phyloP scores from a whole-genome alignment of 2,888 invertebrate genomes.

The Tyria jacobaeae region DNA sequence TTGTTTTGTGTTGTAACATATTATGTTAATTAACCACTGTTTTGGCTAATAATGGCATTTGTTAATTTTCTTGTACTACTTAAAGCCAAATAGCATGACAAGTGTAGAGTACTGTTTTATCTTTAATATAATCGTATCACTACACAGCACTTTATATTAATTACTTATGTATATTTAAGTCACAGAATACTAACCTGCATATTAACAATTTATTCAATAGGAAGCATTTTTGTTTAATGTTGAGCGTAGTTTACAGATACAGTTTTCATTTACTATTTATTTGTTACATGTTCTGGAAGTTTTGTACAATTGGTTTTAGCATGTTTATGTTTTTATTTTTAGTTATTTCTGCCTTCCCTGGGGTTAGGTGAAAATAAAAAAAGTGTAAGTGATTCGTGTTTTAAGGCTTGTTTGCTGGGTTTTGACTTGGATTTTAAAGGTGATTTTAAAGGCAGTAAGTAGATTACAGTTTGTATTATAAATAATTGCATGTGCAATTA shows the following conservation, averaged over 20 bases:
- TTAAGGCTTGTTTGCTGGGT: slow-evolving; percentile 73
- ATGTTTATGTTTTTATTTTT: slow-evolving; percentile 76
- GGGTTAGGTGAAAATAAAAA: slow-evolving; percentile 77
- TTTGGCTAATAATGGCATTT: slow-evolving; percentile 30
- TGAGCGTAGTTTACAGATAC: slow-evolving; percentile 28
- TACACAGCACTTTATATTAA: slow-evolving; percentile 38
- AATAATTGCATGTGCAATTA: slow-evolving; percentile 51
- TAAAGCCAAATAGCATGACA: slow-evolving; percentile 61
- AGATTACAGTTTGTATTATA: slow-evolving; percentile 45
- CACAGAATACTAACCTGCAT: slow-evolving; percentile 32
- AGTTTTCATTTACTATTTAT: slow-evolving; percentile 23
- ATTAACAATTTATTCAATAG: slow-evolving; percentile 15
- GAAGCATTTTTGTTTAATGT: slow-evolving; percentile 31
- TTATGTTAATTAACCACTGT: slow-evolving; percentile 18
- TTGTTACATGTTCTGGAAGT: slow-evolving; percentile 31
- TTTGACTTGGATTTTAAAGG: slow-evolving; percentile 58
- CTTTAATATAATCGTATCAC: slow-evolving; percentile 37
- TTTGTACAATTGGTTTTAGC: slow-evolving; percentile 62
- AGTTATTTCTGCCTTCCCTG: slow-evolving; percentile 80
- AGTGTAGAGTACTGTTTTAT: slow-evolving; percentile 60
- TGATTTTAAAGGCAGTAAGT: slow-evolving; percentile 56
- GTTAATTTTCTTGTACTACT: slow-evolving; percentile 63
- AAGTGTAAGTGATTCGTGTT: slow-evolving; percentile 78
- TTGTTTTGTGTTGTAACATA: slow-evolving; percentile 20
- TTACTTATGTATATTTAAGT: slow-evolving; percentile 23